Percentiles rank a stretch among this genome's conserved stretches.
Conservation (phyloP, 2,113 vertebrate species). For the Turnix velox region DNA sequence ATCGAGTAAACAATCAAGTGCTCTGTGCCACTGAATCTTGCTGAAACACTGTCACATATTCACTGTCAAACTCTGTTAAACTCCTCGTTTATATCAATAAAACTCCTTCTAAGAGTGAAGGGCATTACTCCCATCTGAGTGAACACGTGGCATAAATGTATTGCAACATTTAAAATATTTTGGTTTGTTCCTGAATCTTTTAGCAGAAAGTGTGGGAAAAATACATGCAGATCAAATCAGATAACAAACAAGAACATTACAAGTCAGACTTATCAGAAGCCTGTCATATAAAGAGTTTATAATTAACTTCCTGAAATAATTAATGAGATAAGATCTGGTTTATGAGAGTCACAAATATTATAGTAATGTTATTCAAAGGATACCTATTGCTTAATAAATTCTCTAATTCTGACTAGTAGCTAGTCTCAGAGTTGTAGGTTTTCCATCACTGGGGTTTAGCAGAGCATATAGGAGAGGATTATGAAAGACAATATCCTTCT, state of each 20-base stretch:
- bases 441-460: neutral
- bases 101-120: neutral
- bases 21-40: neutral
- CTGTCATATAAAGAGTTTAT: neutral
- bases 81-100: neutral
- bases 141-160: neutral
- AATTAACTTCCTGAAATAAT: neutral
- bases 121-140: neutral
- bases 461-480: neutral
- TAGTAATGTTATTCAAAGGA: neutral
- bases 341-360: neutral
- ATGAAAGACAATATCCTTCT: neutral
- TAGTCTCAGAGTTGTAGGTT: neutral
- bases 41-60: neutral
- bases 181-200: neutral
- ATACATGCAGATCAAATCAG: neutral
- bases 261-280: neutral
- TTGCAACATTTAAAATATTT: neutral
- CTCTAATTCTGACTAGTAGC: neutral
- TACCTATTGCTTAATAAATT: neutral
- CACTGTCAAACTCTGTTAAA: neutral
- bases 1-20: neutral
- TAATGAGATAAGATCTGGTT: neutral
- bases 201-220: neutral
- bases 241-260: neutral